phyloP scores from a whole-genome alignment of 2,888 invertebrate genomes.

The Caenorhabditis doughertyi region DNA sequence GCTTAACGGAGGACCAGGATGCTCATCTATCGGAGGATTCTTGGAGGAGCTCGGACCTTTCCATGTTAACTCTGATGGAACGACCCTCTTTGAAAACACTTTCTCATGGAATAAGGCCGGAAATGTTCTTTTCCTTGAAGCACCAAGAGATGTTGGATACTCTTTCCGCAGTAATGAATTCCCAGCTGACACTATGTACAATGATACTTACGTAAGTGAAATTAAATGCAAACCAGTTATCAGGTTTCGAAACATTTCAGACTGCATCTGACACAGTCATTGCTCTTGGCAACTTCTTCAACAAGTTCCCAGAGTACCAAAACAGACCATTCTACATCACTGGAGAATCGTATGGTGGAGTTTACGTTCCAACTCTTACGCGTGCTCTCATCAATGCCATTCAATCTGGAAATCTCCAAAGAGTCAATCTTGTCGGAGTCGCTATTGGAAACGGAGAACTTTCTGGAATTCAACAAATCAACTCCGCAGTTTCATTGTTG shows the following conservation, averaged over 20 bases:
- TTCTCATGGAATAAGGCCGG: constrained; percentile 83
- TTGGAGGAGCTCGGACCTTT: constrained; percentile 84
- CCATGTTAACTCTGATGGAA: constrained; percentile 75
- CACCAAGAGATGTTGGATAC: constrained; percentile 85
- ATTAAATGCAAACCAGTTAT: no score
- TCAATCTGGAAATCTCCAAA: constrained; percentile 43
- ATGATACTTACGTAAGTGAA: constrained; percentile 69
- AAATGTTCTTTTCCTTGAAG: constrained; percentile 85
- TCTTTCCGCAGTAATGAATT: constrained; percentile 83
- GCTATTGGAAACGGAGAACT: constrained; percentile 82
- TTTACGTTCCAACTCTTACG: constrained; percentile 83
- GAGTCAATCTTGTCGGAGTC: constrained; percentile 76
- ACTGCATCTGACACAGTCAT: constrained; percentile 84
- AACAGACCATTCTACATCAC: constrained; percentile 84
- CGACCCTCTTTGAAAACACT: constrained; percentile 76
- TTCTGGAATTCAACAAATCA: constrained; percentile 75
- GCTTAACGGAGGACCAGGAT: constrained; percentile 84
- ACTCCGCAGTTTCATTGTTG: constrained; percentile 74
- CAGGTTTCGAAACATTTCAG: constrained; percentile 76
- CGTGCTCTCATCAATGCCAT: constrained; percentile 65
- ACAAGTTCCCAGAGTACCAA: constrained; percentile 84
- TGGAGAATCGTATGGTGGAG: constrained; percentile 83
- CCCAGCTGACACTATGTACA: constrained; percentile 68
- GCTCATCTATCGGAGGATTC: constrained; percentile 84
- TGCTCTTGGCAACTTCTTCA: constrained; percentile 84